phyloP scores from a whole-genome alignment of 2,113 vertebrate genomes.

The Syngnathus scovelli region DNA sequence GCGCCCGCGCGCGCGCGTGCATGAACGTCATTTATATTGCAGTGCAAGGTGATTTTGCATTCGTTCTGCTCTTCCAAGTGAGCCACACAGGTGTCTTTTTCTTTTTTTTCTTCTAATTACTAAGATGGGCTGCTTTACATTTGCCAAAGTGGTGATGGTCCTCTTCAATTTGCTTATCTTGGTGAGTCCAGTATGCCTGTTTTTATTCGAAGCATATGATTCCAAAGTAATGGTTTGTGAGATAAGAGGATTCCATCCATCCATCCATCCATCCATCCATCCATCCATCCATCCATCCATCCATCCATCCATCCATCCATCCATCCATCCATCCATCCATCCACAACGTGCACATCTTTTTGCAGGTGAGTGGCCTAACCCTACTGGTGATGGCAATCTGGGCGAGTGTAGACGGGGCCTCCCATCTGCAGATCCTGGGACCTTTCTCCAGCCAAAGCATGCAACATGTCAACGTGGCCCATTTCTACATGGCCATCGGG shows the following conservation, averaged over 20 bases:
- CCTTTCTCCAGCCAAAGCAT: constrained; percentile 42
- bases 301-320: too few relatives aligned
- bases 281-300: too few relatives aligned
- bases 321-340: too few relatives aligned
- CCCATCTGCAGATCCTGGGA: constrained; percentile 74
- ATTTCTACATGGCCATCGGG: constrained; percentile 80
- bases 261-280: not conserved
- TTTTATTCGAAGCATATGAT: not conserved
- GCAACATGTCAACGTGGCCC: constrained; percentile 78
- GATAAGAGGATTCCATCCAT: not conserved
- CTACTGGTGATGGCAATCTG: constrained; percentile 84
- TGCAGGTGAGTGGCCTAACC: constrained; percentile 74
- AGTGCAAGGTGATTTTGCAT: too few relatives aligned
- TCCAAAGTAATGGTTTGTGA: too few relatives aligned
- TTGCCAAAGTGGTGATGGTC: constrained; percentile 82
- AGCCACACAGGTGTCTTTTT: too few relatives aligned
- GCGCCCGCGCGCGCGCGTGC: too few relatives aligned
- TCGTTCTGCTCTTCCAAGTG: too few relatives aligned
- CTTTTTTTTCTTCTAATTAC: constrained; percentile 24
- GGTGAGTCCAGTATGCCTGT: constrained; percentile 75
- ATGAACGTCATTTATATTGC: too few relatives aligned
- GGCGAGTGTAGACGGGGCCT: constrained; percentile 73
- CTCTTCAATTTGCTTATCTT: constrained; percentile 85
- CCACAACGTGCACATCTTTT: not conserved
- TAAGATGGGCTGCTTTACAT: constrained; percentile 84